Base-by-base conservation (phyloP, 1,140 invertebrate genomes). In the Mya arenaria region DNA sequence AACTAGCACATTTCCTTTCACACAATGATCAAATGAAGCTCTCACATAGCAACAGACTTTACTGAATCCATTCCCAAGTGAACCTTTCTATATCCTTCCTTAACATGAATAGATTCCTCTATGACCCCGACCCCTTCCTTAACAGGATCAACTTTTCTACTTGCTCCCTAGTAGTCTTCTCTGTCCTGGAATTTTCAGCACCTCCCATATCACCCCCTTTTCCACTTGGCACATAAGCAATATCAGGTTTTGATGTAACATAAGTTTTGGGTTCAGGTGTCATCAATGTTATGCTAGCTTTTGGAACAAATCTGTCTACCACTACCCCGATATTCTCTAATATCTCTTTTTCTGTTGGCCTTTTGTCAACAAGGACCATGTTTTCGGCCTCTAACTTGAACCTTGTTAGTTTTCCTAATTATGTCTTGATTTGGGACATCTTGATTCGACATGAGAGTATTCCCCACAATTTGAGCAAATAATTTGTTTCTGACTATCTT, bases 41-140 rank as follows among this genome's bases (percentile, higher is more conserved):
- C 48, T 69, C 3, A 69, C 66, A 69, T 48, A 69, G 30, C 44
- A 48, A 15, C 66, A 71, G n/a, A n/a, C n/a, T n/a, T n/a, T n/a
- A n/a, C n/a, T n/a, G n/a, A n/a, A n/a, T n/a, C n/a, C n/a, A n/a
- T n/a, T n/a, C n/a, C n/a, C n/a, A n/a, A n/a, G n/a, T n/a, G n/a
- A n/a, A n/a, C n/a, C n/a, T n/a, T n/a, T n/a, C n/a, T n/a, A n/a
- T n/a, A n/a, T n/a, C n/a, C n/a, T n/a, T n/a, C n/a, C n/a, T n/a
- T n/a, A n/a, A n/a, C n/a, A n/a, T n/a, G n/a, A n/a, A n/a, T n/a
- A n/a, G n/a, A n/a, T n/a, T n/a, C n/a, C n/a, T n/a, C n/a, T n/a
- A n/a, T n/a, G n/a, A n/a, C n/a, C n/a, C n/a, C n/a, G n/a, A n/a
- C n/a, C n/a, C n/a, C n/a, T n/a, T n/a, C n/a, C n/a, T n/a, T n/a